Percentiles rank a stretch among this genome's conserved stretches.
phyloP scores from a whole-genome alignment of 2,888 invertebrate species.

The Patella caerulea region DNA sequence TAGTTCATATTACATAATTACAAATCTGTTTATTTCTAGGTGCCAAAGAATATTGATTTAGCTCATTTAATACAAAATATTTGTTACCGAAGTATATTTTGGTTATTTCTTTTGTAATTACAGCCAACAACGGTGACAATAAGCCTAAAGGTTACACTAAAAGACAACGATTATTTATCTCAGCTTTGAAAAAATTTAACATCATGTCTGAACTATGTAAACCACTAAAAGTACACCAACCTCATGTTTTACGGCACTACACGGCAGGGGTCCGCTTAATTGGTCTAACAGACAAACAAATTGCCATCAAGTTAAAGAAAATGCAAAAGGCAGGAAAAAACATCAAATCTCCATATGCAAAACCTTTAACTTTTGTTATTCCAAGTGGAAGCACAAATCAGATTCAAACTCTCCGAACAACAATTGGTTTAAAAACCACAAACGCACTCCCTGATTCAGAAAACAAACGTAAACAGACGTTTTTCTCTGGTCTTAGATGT shows the following conservation, averaged over 20 bases:
- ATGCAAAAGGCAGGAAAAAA: conserved; percentile 47
- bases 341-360: conserved; percentile 56
- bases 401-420: conserved; percentile 4
- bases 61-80: too few species aligned
- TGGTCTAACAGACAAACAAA: conserved; percentile 54
- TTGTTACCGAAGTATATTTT: too few species aligned
- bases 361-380: conserved; percentile 47
- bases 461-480: too few species aligned
- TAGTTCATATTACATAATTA: too few species aligned
- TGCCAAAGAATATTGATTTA: too few species aligned
- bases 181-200: conserved; percentile 53
- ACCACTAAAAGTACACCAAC: conserved; percentile 42
- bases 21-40: too few species aligned
- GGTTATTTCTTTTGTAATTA: too few species aligned
- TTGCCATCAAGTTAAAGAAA: conserved; percentile 45
- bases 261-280: conserved; percentile 57
- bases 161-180: conserved; percentile 51
- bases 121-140: too few species aligned
- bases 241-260: conserved; percentile 57
- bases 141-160: conserved; percentile 24
- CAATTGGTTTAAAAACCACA: neutral
- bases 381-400: neutral
- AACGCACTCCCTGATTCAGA: neutral
- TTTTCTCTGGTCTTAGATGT: too few species aligned
- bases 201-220: conserved; percentile 48